Base-by-base conservation (phyloP, 1,140 invertebrate genomes). In the Lasaia peninsularis region DNA sequence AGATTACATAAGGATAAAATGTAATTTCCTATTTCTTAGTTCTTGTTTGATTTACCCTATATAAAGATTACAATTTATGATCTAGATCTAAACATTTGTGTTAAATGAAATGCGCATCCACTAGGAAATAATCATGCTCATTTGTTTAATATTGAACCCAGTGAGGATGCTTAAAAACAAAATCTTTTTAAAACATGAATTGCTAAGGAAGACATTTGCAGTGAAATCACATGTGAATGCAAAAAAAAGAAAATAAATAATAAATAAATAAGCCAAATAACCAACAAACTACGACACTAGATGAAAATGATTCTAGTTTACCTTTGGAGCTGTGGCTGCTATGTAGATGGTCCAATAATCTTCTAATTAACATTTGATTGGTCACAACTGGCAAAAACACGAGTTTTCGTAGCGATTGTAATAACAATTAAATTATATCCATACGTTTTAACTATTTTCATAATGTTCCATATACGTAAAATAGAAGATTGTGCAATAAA, bases 171-270 rank as follows among this genome's bases (percentile, higher is more conserved):
- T 62, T 55, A 66, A 65, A 62, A 65, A 58, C 54, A 64, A 56
- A 57, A 52, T 34, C 21, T 57, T 59, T 44, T 73, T 69, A 66
- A 75, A 83, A 84, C 76, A 86, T 83, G 80, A 86, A 83, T 79
- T 79, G 75, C 73, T 78, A 73, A 72, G 75, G 78, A 78, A 77
- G 62, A 80, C 66, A 75, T 78, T 71, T 84, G 85, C 85, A 84
- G 85, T 88, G 85, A 88, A 88, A 88, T 88, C 85, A 88, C 85
- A 88, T 88, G 85, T 88, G 85, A 88, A 88, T 85, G 80, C 80
- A 84, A 85, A 83, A 80, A 76, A 80, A 75, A 72, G 62, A 69
- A n/a, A 69, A 75, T 65, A 74, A 85, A 82, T 72, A 78, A 79
- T 75, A 83, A 84, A 88, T 85, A 88, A 82, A 88, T 85, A 88